Base-by-base conservation (phyloP, 2,888 invertebrate species). In the Macrosiphum euphorbiae region DNA sequence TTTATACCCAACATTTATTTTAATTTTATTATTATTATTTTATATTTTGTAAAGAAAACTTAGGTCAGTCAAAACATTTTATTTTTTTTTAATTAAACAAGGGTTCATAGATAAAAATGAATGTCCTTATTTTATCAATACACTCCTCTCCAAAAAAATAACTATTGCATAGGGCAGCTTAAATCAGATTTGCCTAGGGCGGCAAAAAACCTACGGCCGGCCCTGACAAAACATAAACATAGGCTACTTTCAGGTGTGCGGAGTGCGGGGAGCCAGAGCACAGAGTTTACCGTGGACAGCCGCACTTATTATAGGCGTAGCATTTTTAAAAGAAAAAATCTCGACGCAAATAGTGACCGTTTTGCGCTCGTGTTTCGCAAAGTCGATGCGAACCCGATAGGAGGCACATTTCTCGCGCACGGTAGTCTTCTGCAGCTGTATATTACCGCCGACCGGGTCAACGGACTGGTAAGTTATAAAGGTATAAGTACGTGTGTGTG, bases 401-500 rank as follows among this genome's bases (percentile, higher is more conserved):
- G 88, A 47, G 26, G 35, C 55, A 55, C 52, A 58, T 91, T 58
- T 91, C 67, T 50, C n/a, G 47, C 58, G 20, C 86, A 91, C 91
- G 44, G 91, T 67, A 90, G 91, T 84, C 91, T 58, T 41, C 90
- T 47, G 26, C 61, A 90, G 28, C 58, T 44, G 35, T 78, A 78
- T 78, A 88, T 88, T 44, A n/a, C 55, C 28, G 52, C 13, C 44
- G n/a, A 24, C 47, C 55, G 35, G 92, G 88, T 92, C 92, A 88
- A 88, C 88, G 88, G 92, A 88, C 92, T 55, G 61, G 61, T 44
- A 28, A 35, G n/a, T 47, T 90, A 78, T 61, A 78, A 78, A 78
- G 78, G 78, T 35, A 78, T 20, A 78, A n/a, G 13, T 55, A 3
- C 26, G 41, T 58, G 41, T 90, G 4, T 84, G 35, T 41, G 58